A percentile compares a stretch with the other conserved stretches of the same genome.
Evolutionary conservation across 1,140 invertebrate genomes (phyloP).

Genomic region (Drosophila burlai): DNA sequence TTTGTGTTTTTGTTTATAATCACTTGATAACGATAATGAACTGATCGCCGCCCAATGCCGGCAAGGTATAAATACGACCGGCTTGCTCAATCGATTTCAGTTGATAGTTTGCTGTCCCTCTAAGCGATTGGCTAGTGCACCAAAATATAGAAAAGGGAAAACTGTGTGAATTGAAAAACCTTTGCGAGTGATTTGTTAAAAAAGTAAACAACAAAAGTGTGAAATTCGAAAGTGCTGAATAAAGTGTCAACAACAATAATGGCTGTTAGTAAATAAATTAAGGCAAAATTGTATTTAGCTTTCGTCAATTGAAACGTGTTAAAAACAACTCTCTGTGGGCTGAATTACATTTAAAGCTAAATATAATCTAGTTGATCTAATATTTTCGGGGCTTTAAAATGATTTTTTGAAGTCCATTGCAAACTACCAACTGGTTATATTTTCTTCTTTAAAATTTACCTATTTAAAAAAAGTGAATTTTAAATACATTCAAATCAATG

Average conservation of each 20-base stretch:
- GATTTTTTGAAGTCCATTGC: background rate
- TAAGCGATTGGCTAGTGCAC: conserved; percentile 13
- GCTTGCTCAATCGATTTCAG: conserved; percentile 41
- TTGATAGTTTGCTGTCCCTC: conserved; percentile 42
- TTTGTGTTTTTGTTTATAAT: conserved; percentile 41
- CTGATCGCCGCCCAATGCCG: background rate
- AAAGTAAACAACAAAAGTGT: conserved; percentile 1
- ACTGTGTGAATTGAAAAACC: background rate
- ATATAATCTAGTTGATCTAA: background rate
- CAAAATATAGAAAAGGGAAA: conserved; percentile 15
- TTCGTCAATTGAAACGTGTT: background rate
- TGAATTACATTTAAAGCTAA: background rate
- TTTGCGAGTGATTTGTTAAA: background rate
- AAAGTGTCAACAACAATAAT: conserved; percentile 39
- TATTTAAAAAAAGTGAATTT: background rate
- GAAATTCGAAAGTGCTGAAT: conserved; percentile 6
- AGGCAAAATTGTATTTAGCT: background rate
- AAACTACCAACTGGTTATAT: background rate
- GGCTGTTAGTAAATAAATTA: conserved; percentile 55
- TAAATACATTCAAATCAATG: background rate
- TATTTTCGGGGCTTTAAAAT: background rate
- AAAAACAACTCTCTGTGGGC: background rate
- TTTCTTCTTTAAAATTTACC: background rate
- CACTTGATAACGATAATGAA: conserved; percentile 64
- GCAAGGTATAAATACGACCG: conserved; percentile 62